phyloP scores from a whole-genome alignment of 1,140 invertebrate species.

The Cotesia typhae region DNA sequence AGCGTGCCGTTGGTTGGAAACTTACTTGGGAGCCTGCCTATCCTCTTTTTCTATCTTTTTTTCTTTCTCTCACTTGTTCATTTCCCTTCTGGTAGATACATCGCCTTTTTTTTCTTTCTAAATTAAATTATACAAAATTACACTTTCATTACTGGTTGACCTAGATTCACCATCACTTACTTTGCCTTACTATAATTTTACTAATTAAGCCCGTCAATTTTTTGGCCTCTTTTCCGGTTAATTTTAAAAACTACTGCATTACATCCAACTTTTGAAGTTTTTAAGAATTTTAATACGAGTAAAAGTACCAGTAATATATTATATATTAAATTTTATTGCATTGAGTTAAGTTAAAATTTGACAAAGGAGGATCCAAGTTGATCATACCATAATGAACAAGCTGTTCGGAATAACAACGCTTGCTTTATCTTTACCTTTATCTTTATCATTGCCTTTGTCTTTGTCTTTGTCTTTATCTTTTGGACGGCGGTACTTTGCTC shows the following conservation, averaged over 20 bases:
- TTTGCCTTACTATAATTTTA: no score
- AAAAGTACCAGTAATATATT: no score
- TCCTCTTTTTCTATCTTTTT: no score
- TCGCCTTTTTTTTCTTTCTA: constrained; percentile 9
- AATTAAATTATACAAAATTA: constrained; percentile 42
- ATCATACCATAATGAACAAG: no score
- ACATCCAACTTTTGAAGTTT: no score
- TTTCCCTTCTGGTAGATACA: neutral
- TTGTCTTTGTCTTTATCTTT: constrained; percentile 20
- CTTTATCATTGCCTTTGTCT: constrained; percentile 39
- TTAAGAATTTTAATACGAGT: no score
- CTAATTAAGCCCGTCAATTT: no score
- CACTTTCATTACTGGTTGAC: constrained; percentile 13
- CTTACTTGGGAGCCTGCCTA: constrained; percentile 8
- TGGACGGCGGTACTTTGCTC: neutral
- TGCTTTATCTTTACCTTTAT: constrained; percentile 44
- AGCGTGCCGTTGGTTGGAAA: constrained; percentile 13
- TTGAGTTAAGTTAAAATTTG: no score
- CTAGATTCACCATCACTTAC: neutral
- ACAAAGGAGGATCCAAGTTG: no score
- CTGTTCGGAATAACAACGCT: neutral
- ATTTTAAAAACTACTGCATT: no score
- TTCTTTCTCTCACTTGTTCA: constrained; percentile 7
- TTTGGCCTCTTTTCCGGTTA: no score
- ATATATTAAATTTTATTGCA: no score